These are phyloP conservation scores for Drosophila bocqueti DNA, from an alignment of 1,140 invertebrate species.

Conservation along the genomic window DNA sequence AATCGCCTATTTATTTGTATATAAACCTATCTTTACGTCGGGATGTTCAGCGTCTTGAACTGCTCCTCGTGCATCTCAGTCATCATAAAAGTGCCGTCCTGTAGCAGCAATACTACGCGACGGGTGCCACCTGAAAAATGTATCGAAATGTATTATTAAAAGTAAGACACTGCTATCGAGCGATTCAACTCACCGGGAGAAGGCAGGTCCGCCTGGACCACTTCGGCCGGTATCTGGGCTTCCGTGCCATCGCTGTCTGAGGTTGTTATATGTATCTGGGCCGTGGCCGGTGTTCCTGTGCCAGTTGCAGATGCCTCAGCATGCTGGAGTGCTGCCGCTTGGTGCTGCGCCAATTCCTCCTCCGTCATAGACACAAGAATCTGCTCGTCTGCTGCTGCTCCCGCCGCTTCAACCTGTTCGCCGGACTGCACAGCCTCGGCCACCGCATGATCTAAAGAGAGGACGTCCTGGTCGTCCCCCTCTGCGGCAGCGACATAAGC, in stretches of 20 bases:
- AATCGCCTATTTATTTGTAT: conserved; percentile 21
- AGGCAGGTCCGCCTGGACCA: conserved; percentile 92
- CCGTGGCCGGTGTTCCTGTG: conserved; percentile 59
- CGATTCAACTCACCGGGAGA: conserved; percentile 88
- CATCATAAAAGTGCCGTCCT: conserved; percentile 93
- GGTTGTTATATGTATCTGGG: conserved; percentile 84
- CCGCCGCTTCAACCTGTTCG: conserved; percentile 34
- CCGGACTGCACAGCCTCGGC: conserved; percentile 86
- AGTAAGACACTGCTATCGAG: no score
- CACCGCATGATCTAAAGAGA: conserved; percentile 88
- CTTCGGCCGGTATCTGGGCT: conserved; percentile 92
- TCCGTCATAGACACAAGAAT: conserved; percentile 87
- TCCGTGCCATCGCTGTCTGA: conserved; percentile 86
- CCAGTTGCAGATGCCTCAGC: conserved; percentile 45
- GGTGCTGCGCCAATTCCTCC: conserved; percentile 86
- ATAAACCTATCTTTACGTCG: conserved; percentile 65
- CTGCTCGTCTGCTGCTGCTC: conserved; percentile 85
- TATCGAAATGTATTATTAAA: not conserved
- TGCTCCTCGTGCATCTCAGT: conserved; percentile 94
- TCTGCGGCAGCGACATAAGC: conserved; percentile 89
- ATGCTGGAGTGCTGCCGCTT: conserved; percentile 78
- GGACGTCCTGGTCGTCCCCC: conserved; percentile 87
- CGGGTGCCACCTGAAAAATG: conserved; percentile 89
- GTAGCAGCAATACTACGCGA: conserved; percentile 91
- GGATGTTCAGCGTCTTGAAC: conserved; percentile 89